Percentiles rank a stretch among this genome's conserved stretches.
Conservation (phyloP, 2,888 invertebrate genomes). For the Heliconius sara region DNA sequence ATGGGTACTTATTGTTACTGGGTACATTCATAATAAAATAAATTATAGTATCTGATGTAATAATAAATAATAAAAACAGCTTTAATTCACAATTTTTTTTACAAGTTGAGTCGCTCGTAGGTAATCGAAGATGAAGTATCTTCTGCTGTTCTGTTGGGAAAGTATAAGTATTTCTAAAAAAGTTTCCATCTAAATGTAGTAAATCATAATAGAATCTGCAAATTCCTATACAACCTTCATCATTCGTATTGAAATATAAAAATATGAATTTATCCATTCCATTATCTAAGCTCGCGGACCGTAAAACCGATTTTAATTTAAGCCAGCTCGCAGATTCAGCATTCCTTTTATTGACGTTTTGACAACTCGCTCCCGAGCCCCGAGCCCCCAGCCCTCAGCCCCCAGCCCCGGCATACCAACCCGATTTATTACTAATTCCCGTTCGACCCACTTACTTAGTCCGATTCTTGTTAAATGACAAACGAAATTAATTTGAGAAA, state of each 20-base stretch:
- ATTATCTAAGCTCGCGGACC: constrained; percentile 27
- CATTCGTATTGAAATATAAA: neutral
- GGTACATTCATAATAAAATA: too few relatives aligned
- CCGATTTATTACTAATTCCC: constrained; percentile 47
- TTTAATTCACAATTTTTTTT: too few relatives aligned
- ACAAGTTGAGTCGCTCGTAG: too few relatives aligned
- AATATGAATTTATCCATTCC: constrained; percentile 19
- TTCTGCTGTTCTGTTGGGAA: too few relatives aligned
- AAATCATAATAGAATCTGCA: neutral
- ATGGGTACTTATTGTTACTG: too few relatives aligned
- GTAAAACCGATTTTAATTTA: constrained; percentile 35
- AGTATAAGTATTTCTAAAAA: neutral
- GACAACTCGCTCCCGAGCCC: constrained; percentile 53
- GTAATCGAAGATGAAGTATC: too few relatives aligned
- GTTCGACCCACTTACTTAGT: constrained; percentile 34
- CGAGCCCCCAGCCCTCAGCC: too few relatives aligned
- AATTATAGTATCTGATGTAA: neutral
- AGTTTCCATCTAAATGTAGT: neutral
- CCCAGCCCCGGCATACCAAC: constrained; percentile 22
- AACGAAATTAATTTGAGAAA: constrained; percentile 39
- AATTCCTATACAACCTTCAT: neutral
- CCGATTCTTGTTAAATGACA: constrained; percentile 29
- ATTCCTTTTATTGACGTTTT: constrained; percentile 56
- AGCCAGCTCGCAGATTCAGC: constrained; percentile 30
- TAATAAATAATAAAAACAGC: too few relatives aligned